These are phyloP conservation scores for Campoplex nolae DNA, from an alignment of 2,888 invertebrate genomes.

Conservation along the genomic window DNA sequence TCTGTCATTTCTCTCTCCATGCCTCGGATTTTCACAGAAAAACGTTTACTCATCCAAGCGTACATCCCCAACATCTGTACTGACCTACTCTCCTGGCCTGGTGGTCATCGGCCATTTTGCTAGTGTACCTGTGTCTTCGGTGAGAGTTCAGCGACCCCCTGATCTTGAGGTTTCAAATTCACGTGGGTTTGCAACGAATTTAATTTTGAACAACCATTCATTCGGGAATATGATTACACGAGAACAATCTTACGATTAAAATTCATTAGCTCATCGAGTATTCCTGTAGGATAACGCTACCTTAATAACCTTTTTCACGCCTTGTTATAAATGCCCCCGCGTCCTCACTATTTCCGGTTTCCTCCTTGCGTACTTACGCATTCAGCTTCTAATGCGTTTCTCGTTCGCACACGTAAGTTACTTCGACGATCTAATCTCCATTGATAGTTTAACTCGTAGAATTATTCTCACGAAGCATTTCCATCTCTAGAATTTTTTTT, in stretches of 20 bases:
- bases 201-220: neutral
- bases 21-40: slow-evolving; percentile 72
- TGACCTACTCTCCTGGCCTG: slow-evolving; percentile 59
- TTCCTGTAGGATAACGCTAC: slow-evolving; percentile 13
- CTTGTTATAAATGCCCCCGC: neutral
- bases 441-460: neutral
- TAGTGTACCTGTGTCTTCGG: neutral
- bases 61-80: slow-evolving; percentile 75
- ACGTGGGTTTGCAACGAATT: neutral
- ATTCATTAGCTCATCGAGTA: slow-evolving; percentile 34
- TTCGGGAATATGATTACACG: neutral
- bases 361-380: neutral
- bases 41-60: slow-evolving; percentile 71
- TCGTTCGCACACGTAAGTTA: slow-evolving; percentile 15
- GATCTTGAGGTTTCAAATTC: slow-evolving; percentile 1
- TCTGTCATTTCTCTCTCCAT: neutral
- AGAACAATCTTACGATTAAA: neutral
- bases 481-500: neutral
- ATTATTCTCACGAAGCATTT: neutral
- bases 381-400: slow-evolving; percentile 3
- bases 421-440: slow-evolving; percentile 16
- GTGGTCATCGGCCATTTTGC: slow-evolving; percentile 28
- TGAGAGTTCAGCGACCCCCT: slow-evolving; percentile 37
- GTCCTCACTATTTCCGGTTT: slow-evolving; percentile 40
- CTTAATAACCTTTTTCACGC: slow-evolving; percentile 58